Base-by-base conservation (phyloP, 1,140 invertebrate genomes). In the Hylaeus anthracinus region DNA sequence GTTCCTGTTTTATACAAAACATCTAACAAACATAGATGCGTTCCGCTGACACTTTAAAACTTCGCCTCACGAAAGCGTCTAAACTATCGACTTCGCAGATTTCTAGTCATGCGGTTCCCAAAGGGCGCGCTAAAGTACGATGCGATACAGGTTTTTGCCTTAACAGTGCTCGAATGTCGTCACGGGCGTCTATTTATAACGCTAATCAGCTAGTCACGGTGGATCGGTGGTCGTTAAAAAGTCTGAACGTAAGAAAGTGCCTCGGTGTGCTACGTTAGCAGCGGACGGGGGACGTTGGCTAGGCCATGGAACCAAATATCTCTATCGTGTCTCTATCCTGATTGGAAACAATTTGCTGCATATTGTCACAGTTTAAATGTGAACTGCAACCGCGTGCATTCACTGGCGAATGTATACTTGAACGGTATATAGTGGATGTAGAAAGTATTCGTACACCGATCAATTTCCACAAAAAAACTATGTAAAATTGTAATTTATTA, bases 1-100 rank as follows among this genome's bases (percentile, higher is more conserved):
- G 73, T 86, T 89, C 72, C 60, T 84, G 72, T 90, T 89, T 90
- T 90, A 90, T 90, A 90, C 86, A 90, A 90, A 90, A 90, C 86
- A 88, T 89, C 88, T 90, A 88, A 89, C 83, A 89, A 90, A 88
- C 88, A 88, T 82, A 89, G 84, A 88, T 86, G 81, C 83, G 84
- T 76, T 69, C 79, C 81, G 83, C 86, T 81, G 82, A 84, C 79
- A 87, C 69, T 84, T 72, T 63, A 78, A 73, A 83, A 86, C 78
- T 73, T 86, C 61, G 77, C 79, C 75, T 82, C 81, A 88, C 83
- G 83, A 84, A 88, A 88, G 88, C 88, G 78, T 69, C 84, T 89
- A 88, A 86, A 83, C 84, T 86, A 89, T 88, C 75, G 82, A 81
- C 71, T 88, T 89, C 70, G 76, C 79, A 70, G 37, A 45, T 79